Base-by-base conservation (phyloP, 2,113 vertebrate species). In the Synodontis membranacea region DNA sequence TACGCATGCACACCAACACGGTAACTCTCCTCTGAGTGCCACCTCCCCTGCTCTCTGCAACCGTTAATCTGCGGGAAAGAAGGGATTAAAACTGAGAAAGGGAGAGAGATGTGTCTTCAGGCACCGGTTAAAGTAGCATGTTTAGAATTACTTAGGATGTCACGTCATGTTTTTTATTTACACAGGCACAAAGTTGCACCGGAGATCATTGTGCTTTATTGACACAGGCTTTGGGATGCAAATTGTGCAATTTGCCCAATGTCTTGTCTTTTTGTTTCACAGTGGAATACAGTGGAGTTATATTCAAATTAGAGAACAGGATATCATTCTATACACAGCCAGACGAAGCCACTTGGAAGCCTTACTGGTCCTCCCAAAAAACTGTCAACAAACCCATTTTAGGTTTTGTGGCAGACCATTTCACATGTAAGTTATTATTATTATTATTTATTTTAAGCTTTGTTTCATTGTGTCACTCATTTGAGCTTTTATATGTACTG, bases 41-140 rank as follows among this genome's bases (percentile, higher is more conserved):
- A 44, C 11, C 46, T 46, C 34, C 48, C 44, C 50, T 39, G 9
- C 28, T 66, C 37, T 25, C 11, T n/a, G 42, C 82, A 79, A 37
- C 82, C 21, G 34, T 80, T 84, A 80, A 84, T 88, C 82, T 87
- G 60, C 62, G 62, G 60, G 86, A 80, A 56, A 79, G 62, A 80
- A 58, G 82, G 34, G 82, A 86, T 90, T 87, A 60, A 84, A 86
- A 74, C 74, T 42, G 42, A 81, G 25, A 64, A 88, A 85, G 52
- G 82, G 78, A 84, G 39, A 44, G 25, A 74, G 21, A 44, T 74
- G 39, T 25, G 66, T 70, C 19, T 14, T 74, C 25, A 42, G 39
- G 39, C 39, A 42, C 12, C 25, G 44, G 39, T 9, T 14, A 12
- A 5, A 3, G 39, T 12, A 46, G 25, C 25, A 6, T 1, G 10